Evolutionary conservation across 2,113 vertebrate species (phyloP), one percentile per base, ranked within the genome.

Genomic region (Anguilla japonica): DNA sequence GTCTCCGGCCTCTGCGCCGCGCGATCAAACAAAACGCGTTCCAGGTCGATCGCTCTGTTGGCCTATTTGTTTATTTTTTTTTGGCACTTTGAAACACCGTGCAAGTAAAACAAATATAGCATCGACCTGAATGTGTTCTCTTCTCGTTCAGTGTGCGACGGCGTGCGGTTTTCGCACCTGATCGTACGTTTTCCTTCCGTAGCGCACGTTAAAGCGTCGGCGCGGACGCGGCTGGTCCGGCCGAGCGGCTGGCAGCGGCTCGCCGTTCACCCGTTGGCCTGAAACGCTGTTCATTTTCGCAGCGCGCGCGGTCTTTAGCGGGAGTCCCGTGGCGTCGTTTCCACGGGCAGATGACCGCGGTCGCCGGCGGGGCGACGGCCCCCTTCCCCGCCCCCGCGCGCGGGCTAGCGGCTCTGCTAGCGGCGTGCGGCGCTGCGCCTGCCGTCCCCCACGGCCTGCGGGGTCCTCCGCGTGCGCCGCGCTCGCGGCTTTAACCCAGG

Each of bases 291-390:
- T 81, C 86, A 87, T 34, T 34, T 79, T 71, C 81, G 15, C 60
- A 84, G 84, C 41, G 63, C 40, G 80, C 80, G 83, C 71, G 41
- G 57, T 67, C 84, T 34, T 84, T 40, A 79, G 81, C 86, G 79
- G 84, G 63, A 39, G 57, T 82, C 83, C 86, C 81, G 89, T 56
- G 85, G 90, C 87, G 90, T 90, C 89, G 90, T 93, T 92, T 92
- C 89, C 87, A 85, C 80, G 85, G 89, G 87, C 88, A 83, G 87
- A 79, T 82, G 60, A 84, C 87, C 79, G 83, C 53, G 80, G 60
- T 83, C 87, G 67, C 79, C n/a, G 83, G 63, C 85, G 46, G 80
- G 43, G 81, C 20, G 50, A 82, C 26, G 7, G 46, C 22, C 60
- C 2, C 60, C 22, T 56, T 56, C 22, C 60, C 22, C 22, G 60